Evolutionary conservation across 2,888 invertebrate genomes (phyloP).

Genomic region (Stenodema calcarata): DNA sequence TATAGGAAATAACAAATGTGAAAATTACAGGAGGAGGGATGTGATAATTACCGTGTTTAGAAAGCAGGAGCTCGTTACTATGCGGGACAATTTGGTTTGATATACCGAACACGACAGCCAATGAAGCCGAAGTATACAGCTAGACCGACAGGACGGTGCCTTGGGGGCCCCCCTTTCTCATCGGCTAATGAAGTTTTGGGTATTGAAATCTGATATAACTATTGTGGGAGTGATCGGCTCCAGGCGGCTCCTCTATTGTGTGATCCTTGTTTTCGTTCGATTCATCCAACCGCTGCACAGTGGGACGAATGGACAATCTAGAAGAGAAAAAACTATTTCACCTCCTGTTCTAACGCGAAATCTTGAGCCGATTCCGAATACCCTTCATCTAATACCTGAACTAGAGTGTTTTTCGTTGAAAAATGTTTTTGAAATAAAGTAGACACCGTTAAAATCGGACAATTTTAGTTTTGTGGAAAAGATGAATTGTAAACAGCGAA

Average conservation of each 20-base stretch:
- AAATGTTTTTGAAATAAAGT: too few relatives aligned
- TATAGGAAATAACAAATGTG: not conserved
- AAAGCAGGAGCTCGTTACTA: not conserved
- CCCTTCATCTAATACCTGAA: too few relatives aligned
- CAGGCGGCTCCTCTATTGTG: not conserved
- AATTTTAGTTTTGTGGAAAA: too few relatives aligned
- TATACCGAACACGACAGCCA: not conserved
- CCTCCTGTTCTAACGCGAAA: not conserved
- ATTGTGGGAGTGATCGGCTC: constrained; percentile 6
- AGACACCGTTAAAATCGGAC: too few relatives aligned
- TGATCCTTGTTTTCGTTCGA: constrained; percentile 26
- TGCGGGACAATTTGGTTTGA: not conserved
- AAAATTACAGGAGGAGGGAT: not conserved
- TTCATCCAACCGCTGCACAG: not conserved
- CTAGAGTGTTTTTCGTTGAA: too few relatives aligned
- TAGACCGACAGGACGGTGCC: not conserved
- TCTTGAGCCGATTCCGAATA: too few relatives aligned
- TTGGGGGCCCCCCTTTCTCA: constrained; percentile 6
- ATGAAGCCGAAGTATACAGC: not conserved
- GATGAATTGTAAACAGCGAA: too few relatives aligned
- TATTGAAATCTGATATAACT: constrained; percentile 39
- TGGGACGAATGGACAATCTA: too few relatives aligned
- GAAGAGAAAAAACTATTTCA: too few relatives aligned
- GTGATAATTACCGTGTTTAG: not conserved
- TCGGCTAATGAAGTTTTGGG: constrained; percentile 38